Base-by-base conservation (phyloP, 2,888 invertebrate genomes). In the Drosophila neoperkinsi region DNA sequence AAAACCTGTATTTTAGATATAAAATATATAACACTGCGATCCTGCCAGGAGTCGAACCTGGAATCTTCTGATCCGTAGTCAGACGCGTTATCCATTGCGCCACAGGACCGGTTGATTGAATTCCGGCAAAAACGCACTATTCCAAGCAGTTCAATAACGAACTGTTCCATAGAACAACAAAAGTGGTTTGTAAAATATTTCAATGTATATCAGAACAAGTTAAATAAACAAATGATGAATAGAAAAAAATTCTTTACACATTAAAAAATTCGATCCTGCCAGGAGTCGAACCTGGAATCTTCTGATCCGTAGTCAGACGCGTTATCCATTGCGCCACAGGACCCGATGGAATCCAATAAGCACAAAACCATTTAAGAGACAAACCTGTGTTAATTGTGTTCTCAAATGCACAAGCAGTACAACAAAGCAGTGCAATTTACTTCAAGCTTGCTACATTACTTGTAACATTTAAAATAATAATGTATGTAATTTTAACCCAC, bases 251-350 rank as follows among this genome's bases (percentile, higher is more conserved):
- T 0, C 4, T 11, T 1, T 11, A 25, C 11, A 33, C 33, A 34
- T 34, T 34, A 34, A 34, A 34, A 34, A 34, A 34, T 4, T n/a
- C 43, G 43, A 43, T 43, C 43, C 43, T 43, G 43, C 43, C 43
- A 92, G 92, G 92, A 92, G 92, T 92, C 92, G 92, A 92, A 92
- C 92, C 92, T 92, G 92, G 92, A 92, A 92, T 92, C 92, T 92
- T 92, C 92, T 92, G 92, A 92, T 92, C 92, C 92, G 92, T 92
- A 92, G 92, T 92, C 92, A 92, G 92, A 92, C 92, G 92, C 92
- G 92, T 92, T 92, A 92, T 92, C 92, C 92, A 92, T 92, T 92
- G 91, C 91, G 91, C 91, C 91, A 92, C 91, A 92, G 91, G 91
- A 91, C 92, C 91, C 55, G 3, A 4, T 7, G 6, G 0, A 0